Percentiles rank a stretch among this genome's conserved stretches.
These are phyloP conservation scores for Chiloscyllium plagiosum DNA, from an alignment of 2,113 vertebrate species.

Conservation along the genomic window DNA sequence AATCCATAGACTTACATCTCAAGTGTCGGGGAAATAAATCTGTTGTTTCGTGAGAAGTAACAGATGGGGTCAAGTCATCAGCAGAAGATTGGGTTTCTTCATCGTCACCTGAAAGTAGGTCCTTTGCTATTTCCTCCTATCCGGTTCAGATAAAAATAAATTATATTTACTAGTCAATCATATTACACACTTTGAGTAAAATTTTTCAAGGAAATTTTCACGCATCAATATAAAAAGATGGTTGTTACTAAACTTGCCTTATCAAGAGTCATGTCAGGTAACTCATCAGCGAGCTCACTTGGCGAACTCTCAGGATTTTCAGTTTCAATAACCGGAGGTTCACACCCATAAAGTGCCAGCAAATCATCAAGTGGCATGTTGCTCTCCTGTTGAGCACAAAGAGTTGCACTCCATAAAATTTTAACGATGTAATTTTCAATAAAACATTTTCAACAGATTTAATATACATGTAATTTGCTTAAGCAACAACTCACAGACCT, in stretches of 20 bases:
- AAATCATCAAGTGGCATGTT: conserved; percentile 94
- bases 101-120: conserved; percentile 92
- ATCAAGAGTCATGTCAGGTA: conserved; percentile 97
- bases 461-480: background rate
- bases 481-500: background rate
- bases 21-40: conserved; percentile 95
- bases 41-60: conserved; percentile 89
- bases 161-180: background rate
- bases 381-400: conserved; percentile 69
- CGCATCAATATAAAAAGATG: conserved; percentile 40
- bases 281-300: conserved; percentile 87
- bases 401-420: background rate
- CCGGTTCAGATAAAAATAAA: conserved; percentile 36
- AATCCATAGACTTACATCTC: conserved; percentile 69
- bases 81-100: conserved; percentile 98
- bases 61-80: conserved; percentile 93
- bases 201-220: background rate
- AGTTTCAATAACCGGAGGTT: conserved; percentile 67
- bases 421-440: background rate
- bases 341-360: conserved; percentile 91
- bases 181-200: background rate
- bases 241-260: conserved; percentile 63
- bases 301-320: conserved; percentile 89
- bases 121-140: conserved; percentile 97
- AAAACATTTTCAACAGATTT: background rate